A percentile compares a stretch with the other conserved stretches of the same genome.
These are phyloP conservation scores for Napeogenes sylphis DNA, from an alignment of 2,888 invertebrate species.

Conservation along the genomic window DNA sequence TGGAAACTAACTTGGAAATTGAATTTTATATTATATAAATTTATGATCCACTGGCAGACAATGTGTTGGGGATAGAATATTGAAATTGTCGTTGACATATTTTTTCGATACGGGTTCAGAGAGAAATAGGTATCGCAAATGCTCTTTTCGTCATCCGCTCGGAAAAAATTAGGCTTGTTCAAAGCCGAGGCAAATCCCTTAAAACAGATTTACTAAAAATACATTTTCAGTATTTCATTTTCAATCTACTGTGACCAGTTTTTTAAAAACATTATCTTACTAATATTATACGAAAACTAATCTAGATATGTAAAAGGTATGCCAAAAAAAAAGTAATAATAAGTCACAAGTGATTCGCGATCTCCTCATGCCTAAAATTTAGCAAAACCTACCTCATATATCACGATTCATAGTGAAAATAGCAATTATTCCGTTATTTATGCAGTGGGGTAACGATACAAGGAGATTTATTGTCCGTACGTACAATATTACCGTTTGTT, in stretches of 20 bases:
- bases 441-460: constrained; percentile 52
- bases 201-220: too few species aligned
- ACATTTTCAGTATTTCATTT: too few species aligned
- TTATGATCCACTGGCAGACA: constrained; percentile 23
- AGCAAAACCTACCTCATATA: constrained; percentile 60
- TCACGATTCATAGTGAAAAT: constrained; percentile 53
- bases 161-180: constrained; percentile 2
- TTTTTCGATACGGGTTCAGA: constrained; percentile 20
- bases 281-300: too few species aligned
- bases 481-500: constrained; percentile 33
- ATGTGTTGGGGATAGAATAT: constrained; percentile 23
- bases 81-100: constrained; percentile 27
- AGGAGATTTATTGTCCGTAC: constrained; percentile 49
- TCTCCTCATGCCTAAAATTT: constrained; percentile 46
- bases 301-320: not conserved
- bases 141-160: constrained; percentile 5
- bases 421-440: constrained; percentile 72
- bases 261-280: too few species aligned
- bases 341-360: not conserved
- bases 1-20: too few species aligned
- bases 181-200: too few species aligned
- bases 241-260: too few species aligned
- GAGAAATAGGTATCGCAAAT: constrained; percentile 15
- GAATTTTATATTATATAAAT: constrained; percentile 11
- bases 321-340: not conserved